Evolutionary conservation across 1,140 invertebrate genomes (phyloP).

Genomic region (Pseudomyrmex flavicornis): DNA sequence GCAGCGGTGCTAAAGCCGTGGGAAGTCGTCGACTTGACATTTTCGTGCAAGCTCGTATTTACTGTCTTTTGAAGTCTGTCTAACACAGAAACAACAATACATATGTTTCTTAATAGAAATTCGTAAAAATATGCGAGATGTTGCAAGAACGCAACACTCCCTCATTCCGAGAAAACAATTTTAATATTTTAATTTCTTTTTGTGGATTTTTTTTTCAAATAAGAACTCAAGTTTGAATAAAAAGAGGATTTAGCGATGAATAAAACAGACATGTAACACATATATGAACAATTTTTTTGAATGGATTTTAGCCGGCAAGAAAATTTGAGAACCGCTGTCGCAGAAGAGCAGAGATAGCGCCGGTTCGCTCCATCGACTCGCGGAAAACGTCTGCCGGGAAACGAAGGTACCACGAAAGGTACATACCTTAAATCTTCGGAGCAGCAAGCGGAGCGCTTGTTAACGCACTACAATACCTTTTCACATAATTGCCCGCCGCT

Average conservation of each 20-base stretch:
- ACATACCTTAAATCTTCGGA: slow-evolving; percentile 57
- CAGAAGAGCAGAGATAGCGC: slow-evolving; percentile 28
- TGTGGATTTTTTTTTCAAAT: too few species aligned
- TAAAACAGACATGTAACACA: not conserved
- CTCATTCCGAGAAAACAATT: too few species aligned
- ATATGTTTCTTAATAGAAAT: too few species aligned
- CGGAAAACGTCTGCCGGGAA: slow-evolving; percentile 48
- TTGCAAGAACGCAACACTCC: not conserved
- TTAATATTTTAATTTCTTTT: too few species aligned
- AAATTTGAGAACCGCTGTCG: slow-evolving; percentile 48
- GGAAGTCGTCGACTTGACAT: not conserved
- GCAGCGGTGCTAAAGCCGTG: slow-evolving; percentile 18
- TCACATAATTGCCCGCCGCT: slow-evolving; percentile 53
- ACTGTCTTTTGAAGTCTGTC: too few species aligned
- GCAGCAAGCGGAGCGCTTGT: slow-evolving; percentile 42
- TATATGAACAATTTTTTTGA: not conserved
- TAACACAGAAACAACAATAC: not conserved
- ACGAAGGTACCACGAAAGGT: slow-evolving; percentile 56
- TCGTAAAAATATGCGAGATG: not conserved
- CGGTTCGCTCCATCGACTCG: slow-evolving; percentile 59
- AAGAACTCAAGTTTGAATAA: not conserved
- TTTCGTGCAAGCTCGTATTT: not conserved
- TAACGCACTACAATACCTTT: slow-evolving; percentile 57
- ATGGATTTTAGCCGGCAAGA: not conserved
- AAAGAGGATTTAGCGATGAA: not conserved